Evolutionary conservation across 1,140 invertebrate genomes (phyloP).

Genomic region (Musca vetustissima): DNA sequence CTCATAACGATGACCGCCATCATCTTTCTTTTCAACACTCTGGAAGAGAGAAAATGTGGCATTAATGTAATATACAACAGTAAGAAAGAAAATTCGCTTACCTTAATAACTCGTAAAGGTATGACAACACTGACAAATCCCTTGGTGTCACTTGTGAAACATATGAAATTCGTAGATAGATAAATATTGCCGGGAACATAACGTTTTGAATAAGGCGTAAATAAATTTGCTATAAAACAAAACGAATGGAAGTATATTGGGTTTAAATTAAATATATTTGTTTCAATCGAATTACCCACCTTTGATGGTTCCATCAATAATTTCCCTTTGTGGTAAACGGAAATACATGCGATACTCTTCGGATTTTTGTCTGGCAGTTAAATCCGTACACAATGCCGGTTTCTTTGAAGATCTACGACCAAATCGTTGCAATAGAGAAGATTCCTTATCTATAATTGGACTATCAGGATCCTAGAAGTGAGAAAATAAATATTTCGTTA

Average conservation of each 20-base stretch:
- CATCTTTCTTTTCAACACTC: slow-evolving; percentile 62
- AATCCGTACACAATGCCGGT: slow-evolving; percentile 86
- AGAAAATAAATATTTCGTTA: slow-evolving; percentile 1
- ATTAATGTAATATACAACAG: background rate
- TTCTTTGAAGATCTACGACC: slow-evolving; percentile 82
- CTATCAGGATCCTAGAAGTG: slow-evolving; percentile 58
- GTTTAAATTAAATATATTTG: background rate
- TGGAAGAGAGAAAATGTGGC: slow-evolving; percentile 16
- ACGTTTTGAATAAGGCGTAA: slow-evolving; percentile 94
- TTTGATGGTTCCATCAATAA: slow-evolving; percentile 88
- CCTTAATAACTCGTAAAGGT: slow-evolving; percentile 68
- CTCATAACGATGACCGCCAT: slow-evolving; percentile 60
- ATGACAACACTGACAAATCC: slow-evolving; percentile 85
- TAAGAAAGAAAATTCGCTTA: no score
- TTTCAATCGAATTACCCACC: slow-evolving; percentile 66
- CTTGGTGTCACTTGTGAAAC: slow-evolving; percentile 90
- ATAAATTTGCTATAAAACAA: slow-evolving; percentile 61
- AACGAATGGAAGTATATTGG: background rate
- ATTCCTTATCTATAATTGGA: slow-evolving; percentile 47
- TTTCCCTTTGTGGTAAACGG: slow-evolving; percentile 82
- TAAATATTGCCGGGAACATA: slow-evolving; percentile 88
- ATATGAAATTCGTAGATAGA: slow-evolving; percentile 92
- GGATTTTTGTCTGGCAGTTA: slow-evolving; percentile 91
- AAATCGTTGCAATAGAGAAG: slow-evolving; percentile 62
- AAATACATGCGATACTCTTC: slow-evolving; percentile 83